phyloP scores from a whole-genome alignment of 2,797 vertebrate genomes.

The Sebastes hubbsi region DNA sequence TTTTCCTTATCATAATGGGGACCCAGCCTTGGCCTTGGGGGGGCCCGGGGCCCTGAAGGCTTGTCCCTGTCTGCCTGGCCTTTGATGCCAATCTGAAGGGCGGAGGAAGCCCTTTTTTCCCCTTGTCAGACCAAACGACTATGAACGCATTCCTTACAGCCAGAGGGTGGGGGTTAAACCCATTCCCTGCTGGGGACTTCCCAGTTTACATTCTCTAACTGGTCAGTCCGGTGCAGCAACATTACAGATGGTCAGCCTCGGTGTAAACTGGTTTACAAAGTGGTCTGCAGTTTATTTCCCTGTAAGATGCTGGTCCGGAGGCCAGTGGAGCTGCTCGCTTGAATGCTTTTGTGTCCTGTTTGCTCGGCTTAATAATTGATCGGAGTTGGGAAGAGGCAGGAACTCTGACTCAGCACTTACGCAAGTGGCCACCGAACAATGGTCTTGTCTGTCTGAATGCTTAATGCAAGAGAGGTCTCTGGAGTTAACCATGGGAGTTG shows the following conservation, averaged over 20 bases:
- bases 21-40: not conserved
- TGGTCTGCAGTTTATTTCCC: not conserved
- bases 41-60: conserved; percentile 19
- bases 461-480: not conserved
- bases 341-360: conserved; percentile 19
- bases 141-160: conserved; percentile 32
- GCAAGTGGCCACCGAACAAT: conserved; percentile 31
- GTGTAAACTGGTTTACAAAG: not conserved
- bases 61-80: conserved; percentile 35
- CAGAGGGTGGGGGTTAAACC: conserved; percentile 8
- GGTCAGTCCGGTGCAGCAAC: conserved; percentile 13
- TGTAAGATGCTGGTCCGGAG: not conserved
- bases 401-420: conserved; percentile 44
- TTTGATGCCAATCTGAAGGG: conserved; percentile 62
- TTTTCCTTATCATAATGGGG: conserved; percentile 47
- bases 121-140: conserved; percentile 27
- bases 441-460: conserved; percentile 10
- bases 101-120: conserved; percentile 30
- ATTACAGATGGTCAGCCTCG: not conserved
- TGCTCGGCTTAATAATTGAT: conserved; percentile 58
- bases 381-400: not conserved
- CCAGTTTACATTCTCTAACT: conserved; percentile 31
- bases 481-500: not conserved
- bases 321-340: not conserved
- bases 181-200: conserved; percentile 27